Percentiles rank a stretch among this genome's conserved stretches.
Conservation (phyloP, 2,888 invertebrate genomes). For the Automeris io region DNA sequence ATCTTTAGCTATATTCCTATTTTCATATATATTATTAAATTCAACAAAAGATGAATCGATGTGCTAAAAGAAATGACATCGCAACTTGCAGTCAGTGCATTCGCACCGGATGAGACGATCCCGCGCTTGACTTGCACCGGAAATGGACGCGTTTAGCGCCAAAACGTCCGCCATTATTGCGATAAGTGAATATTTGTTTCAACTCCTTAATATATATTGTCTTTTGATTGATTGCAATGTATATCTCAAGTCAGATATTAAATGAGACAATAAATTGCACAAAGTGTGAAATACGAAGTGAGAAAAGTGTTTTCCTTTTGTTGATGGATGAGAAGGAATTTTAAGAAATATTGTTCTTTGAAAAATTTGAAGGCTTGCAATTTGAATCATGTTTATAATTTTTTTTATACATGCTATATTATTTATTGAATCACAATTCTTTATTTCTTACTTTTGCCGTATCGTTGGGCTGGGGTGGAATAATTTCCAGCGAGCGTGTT, state of each 20-base stretch:
- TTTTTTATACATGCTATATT: no score
- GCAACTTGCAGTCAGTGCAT: conserved; percentile 19
- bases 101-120: conserved; percentile 41
- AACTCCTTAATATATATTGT: conserved; percentile 22
- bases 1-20: conserved; percentile 1
- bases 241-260: not conserved
- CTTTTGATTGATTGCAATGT: conserved; percentile 24
- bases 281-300: no score
- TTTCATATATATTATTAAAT: conserved; percentile 7
- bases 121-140: conserved; percentile 38
- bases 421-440: no score
- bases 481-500: no score
- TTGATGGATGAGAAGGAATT: no score
- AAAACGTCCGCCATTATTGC: conserved; percentile 39
- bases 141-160: conserved; percentile 41
- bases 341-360: no score
- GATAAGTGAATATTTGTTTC: conserved; percentile 30
- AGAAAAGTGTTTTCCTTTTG: no score
- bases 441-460: no score
- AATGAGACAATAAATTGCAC: no score
- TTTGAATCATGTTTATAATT: no score
- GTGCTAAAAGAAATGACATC: conserved; percentile 21
- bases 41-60: conserved; percentile 15
- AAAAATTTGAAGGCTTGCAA: no score
- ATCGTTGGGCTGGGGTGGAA: no score